Base-by-base conservation (phyloP, 2,888 invertebrate species). In the Sminthurinus aureus region DNA sequence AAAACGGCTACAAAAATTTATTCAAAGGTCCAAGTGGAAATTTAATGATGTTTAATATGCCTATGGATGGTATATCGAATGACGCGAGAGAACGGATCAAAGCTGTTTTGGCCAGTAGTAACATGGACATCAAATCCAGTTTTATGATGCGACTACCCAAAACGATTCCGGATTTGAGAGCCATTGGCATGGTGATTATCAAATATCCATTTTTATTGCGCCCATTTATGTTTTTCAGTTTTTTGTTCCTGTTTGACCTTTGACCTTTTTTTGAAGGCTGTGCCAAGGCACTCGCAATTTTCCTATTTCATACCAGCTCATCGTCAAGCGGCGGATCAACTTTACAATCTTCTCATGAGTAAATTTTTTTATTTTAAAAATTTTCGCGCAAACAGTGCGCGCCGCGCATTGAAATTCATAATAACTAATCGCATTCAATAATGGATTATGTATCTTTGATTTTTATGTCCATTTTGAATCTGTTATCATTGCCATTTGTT, bases 251-350 rank as follows among this genome's bases (percentile, higher is more conserved):
- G 15, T 58, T 58, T 58, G 15, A 58, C 9, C 9, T 58, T 58
- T 12, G 9, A 12, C 15, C 9, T 12, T 58, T 58, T 12, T 58
- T 66, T 66, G 15, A 66, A n/a, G n/a, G n/a, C 20, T 66, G 6
- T 6, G 20, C 20, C 20, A n/a, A 84, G 81, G 71, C 73, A 24
- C 18, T 84, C 51, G 22, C 82, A 85, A 8, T 88, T 88, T 73
- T 83, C 83, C 20, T 87, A 87, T 73, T 88, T 88, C 52, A 4
- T 86, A 2, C 87, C 88, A 0, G 24, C 71, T 20, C 88, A 88
- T 76, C 58, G 85, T 13, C n/a, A 85, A 71, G 86, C 87, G 0
- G 84, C 84, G 0, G 9, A 50, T 1, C 71, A 84, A 13, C 76
- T 88, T 2, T 83, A 80, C 38, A 67, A 84, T 0, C 81, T 85